Percentiles rank a stretch among this genome's conserved stretches.
Evolutionary conservation across 2,113 vertebrate genomes (phyloP).

Genomic region (Perca schrenkii): DNA sequence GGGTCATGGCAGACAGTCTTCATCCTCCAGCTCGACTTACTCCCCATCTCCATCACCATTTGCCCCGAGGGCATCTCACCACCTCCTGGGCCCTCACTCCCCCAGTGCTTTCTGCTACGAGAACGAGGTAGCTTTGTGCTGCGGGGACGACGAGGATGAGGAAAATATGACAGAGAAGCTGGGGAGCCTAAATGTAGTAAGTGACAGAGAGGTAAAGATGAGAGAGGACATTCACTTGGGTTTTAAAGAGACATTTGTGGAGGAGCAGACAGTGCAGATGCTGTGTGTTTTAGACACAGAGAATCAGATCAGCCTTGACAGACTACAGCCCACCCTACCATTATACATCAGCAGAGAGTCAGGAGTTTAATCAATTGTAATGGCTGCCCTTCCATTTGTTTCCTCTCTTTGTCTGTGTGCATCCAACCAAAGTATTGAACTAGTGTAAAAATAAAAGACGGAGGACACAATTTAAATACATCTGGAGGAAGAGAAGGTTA

Average conservation of each 20-base stretch:
- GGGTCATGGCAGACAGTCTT: conserved; percentile 49
- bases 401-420: conserved; percentile 51
- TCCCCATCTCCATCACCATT: conserved; percentile 75
- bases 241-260: conserved; percentile 81
- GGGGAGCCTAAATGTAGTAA: conserved; percentile 56
- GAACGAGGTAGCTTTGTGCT: conserved; percentile 93
- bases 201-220: conserved; percentile 57
- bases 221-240: conserved; percentile 65
- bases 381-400: conserved; percentile 48
- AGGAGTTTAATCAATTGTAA: conserved; percentile 84
- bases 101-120: conserved; percentile 97
- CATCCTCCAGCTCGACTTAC: conserved; percentile 67
- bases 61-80: conserved; percentile 50
- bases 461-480: conserved; percentile 30
- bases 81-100: conserved; percentile 87
- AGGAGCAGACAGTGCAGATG: conserved; percentile 89
- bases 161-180: conserved; percentile 56
- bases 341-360: conserved; percentile 94
- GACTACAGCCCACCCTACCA: conserved; percentile 90
- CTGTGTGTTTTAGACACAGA: conserved; percentile 93
- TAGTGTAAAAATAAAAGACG: conserved; percentile 48
- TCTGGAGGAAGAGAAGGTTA: not conserved
- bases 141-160: conserved; percentile 91
- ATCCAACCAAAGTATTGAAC: conserved; percentile 69
- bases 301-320: conserved; percentile 90